Conservation (phyloP, 2,888 invertebrate species). For the Dascillus cervinus region DNA sequence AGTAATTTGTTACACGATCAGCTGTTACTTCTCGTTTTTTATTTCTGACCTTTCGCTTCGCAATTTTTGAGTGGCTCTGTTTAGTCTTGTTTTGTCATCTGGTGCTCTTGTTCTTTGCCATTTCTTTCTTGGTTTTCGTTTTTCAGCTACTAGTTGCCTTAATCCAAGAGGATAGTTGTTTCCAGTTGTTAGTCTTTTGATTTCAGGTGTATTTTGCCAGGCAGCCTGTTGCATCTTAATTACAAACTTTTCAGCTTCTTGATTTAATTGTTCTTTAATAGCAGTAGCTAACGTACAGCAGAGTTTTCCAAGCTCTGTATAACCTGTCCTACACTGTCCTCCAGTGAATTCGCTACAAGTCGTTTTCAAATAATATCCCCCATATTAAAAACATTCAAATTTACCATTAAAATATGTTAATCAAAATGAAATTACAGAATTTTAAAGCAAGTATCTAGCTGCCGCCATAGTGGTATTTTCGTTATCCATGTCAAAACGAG, state of each 20-base stretch:
- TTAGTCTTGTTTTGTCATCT: slow-evolving; percentile 11
- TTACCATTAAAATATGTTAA: too few species aligned
- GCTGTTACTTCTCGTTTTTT: too few species aligned
- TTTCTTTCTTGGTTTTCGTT: slow-evolving; percentile 2
- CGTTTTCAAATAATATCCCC: too few species aligned
- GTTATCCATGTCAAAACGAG: slow-evolving; percentile 16
- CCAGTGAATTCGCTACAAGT: too few species aligned
- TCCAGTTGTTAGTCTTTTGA: slow-evolving; percentile 2
- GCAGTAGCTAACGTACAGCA: too few species aligned
- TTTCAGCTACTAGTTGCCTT: slow-evolving; percentile 3
- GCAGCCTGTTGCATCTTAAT: slow-evolving; percentile 1
- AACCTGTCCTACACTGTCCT: too few species aligned
- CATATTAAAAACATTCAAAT: too few species aligned
- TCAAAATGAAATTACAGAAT: too few species aligned
- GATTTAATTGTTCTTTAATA: slow-evolving; percentile 3
- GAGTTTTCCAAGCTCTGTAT: too few species aligned
- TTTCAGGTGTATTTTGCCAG: slow-evolving; percentile 2
- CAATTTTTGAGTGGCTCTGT: slow-evolving; percentile 10
- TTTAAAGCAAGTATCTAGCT: too few species aligned
- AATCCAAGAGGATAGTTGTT: slow-evolving; percentile 3
- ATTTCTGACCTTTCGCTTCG: slow-evolving; percentile 2
- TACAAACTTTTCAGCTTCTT: slow-evolving; percentile 2
- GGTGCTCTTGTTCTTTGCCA: slow-evolving; percentile 5
- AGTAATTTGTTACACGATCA: too few species aligned
- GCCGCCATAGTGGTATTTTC: too few species aligned